Evolutionary conservation across 2,797 vertebrate genomes (phyloP).

Genomic region (Sandelia bainsii): DNA sequence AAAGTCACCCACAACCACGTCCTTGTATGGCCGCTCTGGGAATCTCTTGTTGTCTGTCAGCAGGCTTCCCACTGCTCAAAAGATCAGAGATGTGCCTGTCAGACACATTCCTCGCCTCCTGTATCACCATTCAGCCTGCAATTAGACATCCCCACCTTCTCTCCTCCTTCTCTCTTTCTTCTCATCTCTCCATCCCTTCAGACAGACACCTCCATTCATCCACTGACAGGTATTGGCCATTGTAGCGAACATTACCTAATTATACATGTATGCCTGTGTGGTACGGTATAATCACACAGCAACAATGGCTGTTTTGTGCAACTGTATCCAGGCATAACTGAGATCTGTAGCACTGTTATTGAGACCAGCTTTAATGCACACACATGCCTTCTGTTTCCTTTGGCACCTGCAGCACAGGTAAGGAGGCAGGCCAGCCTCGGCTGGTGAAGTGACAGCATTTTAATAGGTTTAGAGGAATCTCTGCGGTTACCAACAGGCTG

Average conservation of each 20-base stretch:
- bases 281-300: constrained; percentile 53
- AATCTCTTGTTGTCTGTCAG: constrained; percentile 49
- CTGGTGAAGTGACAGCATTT: constrained; percentile 22
- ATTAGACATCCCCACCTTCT: constrained; percentile 69
- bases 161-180: constrained; percentile 39
- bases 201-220: constrained; percentile 73
- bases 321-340: constrained; percentile 38
- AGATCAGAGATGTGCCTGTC: constrained; percentile 68
- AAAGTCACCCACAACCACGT: constrained; percentile 28
- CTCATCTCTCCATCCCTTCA: constrained; percentile 34
- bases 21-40: constrained; percentile 23
- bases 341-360: constrained; percentile 36
- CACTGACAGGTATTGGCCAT: constrained; percentile 52
- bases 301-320: constrained; percentile 70
- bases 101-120: constrained; percentile 75
- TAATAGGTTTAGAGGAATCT: constrained; percentile 16
- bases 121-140: constrained; percentile 75
- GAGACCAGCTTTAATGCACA: constrained; percentile 38
- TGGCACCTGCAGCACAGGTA: constrained; percentile 45
- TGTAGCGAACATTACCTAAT: constrained; percentile 55
- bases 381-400: constrained; percentile 32
- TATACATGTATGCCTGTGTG: constrained; percentile 47
- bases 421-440: constrained; percentile 5
- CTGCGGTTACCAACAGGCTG: not conserved
- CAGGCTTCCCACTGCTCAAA: constrained; percentile 30